These are phyloP conservation scores for Gallinago stenura DNA, from an alignment of 2,797 vertebrate species.

Conservation along the genomic window DNA sequence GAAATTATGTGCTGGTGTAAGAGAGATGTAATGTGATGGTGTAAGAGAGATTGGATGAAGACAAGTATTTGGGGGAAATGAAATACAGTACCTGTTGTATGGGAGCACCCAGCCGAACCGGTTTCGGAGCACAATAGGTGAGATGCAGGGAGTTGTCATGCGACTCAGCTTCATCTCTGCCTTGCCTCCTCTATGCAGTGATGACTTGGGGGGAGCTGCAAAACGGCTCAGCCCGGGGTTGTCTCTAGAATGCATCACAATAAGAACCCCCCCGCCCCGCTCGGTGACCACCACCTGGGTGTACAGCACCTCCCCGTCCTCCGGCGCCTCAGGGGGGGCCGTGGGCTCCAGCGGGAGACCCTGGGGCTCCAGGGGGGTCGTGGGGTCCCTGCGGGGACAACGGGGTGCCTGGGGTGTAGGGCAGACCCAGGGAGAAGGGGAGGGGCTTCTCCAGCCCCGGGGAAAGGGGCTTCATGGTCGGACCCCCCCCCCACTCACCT, in stretches of 20 bases:
- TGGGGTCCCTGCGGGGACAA: neutral
- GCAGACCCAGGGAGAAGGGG: neutral
- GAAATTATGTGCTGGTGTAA: neutral
- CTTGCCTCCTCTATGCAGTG: too few species aligned
- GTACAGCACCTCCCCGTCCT: neutral
- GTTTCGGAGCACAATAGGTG: too few species aligned
- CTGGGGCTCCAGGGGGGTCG: too few species aligned
- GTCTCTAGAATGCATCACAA: too few species aligned
- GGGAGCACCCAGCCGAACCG: too few species aligned
- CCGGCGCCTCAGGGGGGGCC: neutral
- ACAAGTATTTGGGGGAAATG: neutral
- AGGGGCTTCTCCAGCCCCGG: neutral
- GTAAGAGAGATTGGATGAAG: neutral
- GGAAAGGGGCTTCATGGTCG: neutral
- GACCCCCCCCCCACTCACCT: neutral
- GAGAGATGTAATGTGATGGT: neutral
- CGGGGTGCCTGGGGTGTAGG: fast-evolving
- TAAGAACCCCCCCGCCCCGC: neutral
- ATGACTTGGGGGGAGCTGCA: too few species aligned
- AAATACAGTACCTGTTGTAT: neutral
- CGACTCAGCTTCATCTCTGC: too few species aligned
- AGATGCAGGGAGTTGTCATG: too few species aligned
- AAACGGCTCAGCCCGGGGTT: too few species aligned
- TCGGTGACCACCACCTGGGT: neutral
- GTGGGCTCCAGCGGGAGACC: neutral